These are phyloP conservation scores for Heterotis niloticus DNA, from an alignment of 2,113 vertebrate genomes.

Conservation along the genomic window DNA sequence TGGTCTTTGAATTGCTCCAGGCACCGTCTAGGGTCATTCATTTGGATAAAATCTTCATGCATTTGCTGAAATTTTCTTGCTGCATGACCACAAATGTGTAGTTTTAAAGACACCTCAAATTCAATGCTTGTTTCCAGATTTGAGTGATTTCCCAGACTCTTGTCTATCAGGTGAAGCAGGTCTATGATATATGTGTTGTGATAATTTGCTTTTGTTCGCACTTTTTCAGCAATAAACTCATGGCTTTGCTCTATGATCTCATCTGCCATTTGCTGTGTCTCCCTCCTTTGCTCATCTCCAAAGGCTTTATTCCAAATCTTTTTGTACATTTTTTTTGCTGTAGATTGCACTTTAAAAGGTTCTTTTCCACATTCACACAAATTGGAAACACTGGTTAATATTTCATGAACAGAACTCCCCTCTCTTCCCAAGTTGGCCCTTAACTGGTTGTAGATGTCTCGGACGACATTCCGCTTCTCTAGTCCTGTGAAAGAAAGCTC, in stretches of 20 bases:
- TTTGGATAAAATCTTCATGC: conserved; percentile 29
- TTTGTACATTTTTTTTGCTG: neutral
- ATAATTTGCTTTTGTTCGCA: conserved; percentile 26
- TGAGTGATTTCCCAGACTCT: neutral
- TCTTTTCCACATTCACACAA: conserved; percentile 14
- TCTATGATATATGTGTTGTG: conserved; percentile 27
- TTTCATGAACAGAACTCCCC: conserved; percentile 15
- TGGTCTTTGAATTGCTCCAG: conserved; percentile 29
- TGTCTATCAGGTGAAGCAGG: conserved; percentile 30
- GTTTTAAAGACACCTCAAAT: conserved; percentile 35
- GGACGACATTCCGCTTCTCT: conserved; percentile 4
- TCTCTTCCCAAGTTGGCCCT: neutral
- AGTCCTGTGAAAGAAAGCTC: conserved; percentile 10
- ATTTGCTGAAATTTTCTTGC: conserved; percentile 33
- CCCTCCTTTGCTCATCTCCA: neutral
- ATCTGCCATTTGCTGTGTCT: neutral
- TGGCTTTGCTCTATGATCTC: conserved; percentile 8
- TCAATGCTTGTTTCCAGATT: neutral
- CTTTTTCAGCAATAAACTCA: conserved; percentile 15
- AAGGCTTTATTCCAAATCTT: neutral
- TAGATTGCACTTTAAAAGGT: conserved; percentile 8
- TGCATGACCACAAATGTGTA: conserved; percentile 37
- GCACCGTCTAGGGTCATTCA: conserved; percentile 30
- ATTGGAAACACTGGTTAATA: neutral
- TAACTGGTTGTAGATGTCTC: neutral